Percentiles rank a stretch among this genome's conserved stretches.
These are phyloP conservation scores for Eucidaris tribuloides DNA, from an alignment of 35 echinoderm and acorn worm genomes.

Conservation along the genomic window DNA sequence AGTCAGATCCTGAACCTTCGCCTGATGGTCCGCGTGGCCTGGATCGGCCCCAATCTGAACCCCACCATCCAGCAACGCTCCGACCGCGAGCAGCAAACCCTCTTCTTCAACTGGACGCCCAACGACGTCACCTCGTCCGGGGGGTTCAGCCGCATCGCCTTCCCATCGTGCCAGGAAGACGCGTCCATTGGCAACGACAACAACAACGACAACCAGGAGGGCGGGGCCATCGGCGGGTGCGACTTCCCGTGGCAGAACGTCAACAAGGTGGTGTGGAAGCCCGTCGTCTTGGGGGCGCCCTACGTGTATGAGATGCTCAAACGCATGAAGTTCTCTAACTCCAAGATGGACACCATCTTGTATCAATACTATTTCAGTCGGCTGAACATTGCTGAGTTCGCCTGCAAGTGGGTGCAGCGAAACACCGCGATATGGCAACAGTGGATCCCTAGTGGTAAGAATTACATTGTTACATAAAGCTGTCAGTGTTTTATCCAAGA, in stretches of 20 bases:
- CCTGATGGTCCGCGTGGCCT: conserved; percentile 24
- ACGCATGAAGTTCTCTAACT: not conserved
- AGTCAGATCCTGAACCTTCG: conserved; percentile 11
- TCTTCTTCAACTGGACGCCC: conserved; percentile 27
- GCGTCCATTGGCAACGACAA: too few species aligned
- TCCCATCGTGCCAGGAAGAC: conserved; percentile 18
- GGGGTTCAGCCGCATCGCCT: conserved; percentile 11
- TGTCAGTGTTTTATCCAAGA: too few species aligned
- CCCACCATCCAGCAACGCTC: conserved; percentile 3
- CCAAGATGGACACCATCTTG: conserved; percentile 19
- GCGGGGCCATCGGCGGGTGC: not conserved
- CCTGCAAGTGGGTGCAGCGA: conserved; percentile 29
- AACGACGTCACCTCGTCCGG: conserved; percentile 21
- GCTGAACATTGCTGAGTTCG: conserved; percentile 7
- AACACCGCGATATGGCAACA: not conserved
- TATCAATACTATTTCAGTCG: conserved; percentile 15
- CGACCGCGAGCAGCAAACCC: not conserved
- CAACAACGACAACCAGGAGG: too few species aligned
- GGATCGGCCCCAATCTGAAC: conserved; percentile 26
- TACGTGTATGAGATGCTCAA: conserved; percentile 4
- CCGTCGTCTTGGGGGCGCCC: not conserved
- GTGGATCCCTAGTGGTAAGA: conserved; percentile 34
- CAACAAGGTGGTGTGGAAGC: conserved; percentile 13
- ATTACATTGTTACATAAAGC: too few species aligned
- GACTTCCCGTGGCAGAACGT: conserved; percentile 19